Evolutionary conservation across 64 coral and sea anemone species (phyloP).

Genomic region (Porites australiensis): DNA sequence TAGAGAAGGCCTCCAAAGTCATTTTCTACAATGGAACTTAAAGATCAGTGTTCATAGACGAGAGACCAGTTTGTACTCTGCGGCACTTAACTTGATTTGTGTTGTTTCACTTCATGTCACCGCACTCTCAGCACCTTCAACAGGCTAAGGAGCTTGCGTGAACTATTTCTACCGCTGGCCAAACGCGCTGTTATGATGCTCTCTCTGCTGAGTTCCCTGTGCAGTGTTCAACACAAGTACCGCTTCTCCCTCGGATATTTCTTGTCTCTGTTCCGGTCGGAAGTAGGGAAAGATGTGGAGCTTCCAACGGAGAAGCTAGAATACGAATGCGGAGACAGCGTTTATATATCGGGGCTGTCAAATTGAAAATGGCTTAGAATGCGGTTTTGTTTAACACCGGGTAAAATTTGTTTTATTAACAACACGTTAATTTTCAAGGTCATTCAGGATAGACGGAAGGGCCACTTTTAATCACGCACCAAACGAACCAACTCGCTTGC

Average conservation of each 20-base stretch:
- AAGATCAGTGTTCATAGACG: no score
- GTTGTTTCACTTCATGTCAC: slow-evolving; percentile 67
- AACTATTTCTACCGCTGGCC: slow-evolving; percentile 75
- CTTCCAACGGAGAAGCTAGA: slow-evolving; percentile 44
- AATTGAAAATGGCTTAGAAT: no score
- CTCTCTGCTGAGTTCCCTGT: slow-evolving; percentile 70
- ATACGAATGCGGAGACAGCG: slow-evolving; percentile 21
- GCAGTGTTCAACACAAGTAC: slow-evolving; percentile 88
- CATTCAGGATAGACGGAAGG: no score
- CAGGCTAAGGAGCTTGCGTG: slow-evolving; percentile 69
- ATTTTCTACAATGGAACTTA: no score
- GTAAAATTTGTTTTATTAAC: no score
- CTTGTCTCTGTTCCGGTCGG: slow-evolving; percentile 77
- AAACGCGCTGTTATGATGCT: slow-evolving; percentile 82
- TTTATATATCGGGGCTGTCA: no score
- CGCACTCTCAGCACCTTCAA: slow-evolving; percentile 83
- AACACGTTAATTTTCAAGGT: no score
- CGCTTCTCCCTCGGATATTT: slow-evolving; percentile 93
- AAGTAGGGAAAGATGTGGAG: slow-evolving; percentile 68
- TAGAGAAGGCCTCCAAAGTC: no score
- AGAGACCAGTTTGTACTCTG: not conserved
- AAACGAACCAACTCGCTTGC: no score
- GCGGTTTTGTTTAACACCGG: no score
- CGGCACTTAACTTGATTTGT: not conserved
- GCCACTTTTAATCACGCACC: no score